A percentile compares a stretch with the other conserved stretches of the same genome.
Conservation (phyloP, 2,113 vertebrate genomes). For the Corapipo altera region DNA sequence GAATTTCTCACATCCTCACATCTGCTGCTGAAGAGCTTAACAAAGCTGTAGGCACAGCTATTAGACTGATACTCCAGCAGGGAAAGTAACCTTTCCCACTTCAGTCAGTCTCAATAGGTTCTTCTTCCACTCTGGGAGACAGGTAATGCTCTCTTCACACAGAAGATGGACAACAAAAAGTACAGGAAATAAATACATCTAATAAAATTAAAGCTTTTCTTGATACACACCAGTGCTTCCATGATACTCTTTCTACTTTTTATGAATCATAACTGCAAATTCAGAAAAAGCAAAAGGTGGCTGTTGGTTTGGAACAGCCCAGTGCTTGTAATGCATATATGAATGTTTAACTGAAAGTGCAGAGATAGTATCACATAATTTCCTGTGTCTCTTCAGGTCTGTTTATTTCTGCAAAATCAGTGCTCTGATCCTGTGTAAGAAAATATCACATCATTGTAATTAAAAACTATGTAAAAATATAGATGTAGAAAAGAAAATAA, state of each 20-base stretch:
- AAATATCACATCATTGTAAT: neutral
- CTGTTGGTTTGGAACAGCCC: neutral
- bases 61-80: neutral
- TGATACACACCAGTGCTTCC: neutral
- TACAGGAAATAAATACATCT: neutral
- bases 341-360: neutral
- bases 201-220: neutral
- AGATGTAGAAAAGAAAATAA: neutral
- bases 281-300: neutral
- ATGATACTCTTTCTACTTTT: neutral
- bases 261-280: neutral
- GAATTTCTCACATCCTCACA: neutral
- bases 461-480: neutral
- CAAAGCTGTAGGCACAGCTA: neutral
- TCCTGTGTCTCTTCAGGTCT: neutral
- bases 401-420: neutral
- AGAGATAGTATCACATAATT: neutral
- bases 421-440: neutral
- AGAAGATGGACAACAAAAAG: neutral
- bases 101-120: neutral
- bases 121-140: neutral
- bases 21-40: neutral
- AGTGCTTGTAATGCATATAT: neutral
- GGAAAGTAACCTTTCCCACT: neutral
- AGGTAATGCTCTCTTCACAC: neutral